These are phyloP conservation scores for Myotis planiceps DNA, from an alignment of 2,797 vertebrate species.

Conservation along the genomic window DNA sequence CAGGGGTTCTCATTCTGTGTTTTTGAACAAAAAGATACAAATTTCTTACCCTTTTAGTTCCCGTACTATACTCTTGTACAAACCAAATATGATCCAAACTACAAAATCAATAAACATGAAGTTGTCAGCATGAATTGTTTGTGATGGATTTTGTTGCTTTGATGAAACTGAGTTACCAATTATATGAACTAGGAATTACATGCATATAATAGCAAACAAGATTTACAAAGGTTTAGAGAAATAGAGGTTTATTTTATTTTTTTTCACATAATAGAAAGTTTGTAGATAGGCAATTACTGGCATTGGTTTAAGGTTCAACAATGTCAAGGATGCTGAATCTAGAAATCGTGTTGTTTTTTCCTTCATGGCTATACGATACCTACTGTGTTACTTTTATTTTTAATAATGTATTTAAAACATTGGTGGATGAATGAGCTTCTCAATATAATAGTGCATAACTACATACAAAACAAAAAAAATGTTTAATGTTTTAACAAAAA, in stretches of 20 bases:
- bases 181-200: neutral
- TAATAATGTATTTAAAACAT: neutral
- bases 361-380: neutral
- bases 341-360: neutral
- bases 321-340: neutral
- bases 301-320: neutral
- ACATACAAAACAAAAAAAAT: neutral
- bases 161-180: neutral
- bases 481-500: neutral
- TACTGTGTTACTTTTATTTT: neutral
- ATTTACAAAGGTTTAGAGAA: neutral
- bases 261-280: neutral
- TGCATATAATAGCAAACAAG: neutral
- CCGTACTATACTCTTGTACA: neutral
- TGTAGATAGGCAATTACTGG: neutral
- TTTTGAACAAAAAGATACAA: neutral
- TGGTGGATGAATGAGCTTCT: neutral
- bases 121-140: neutral
- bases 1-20: neutral
- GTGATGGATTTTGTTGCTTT: neutral
- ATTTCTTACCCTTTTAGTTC: neutral
- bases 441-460: neutral
- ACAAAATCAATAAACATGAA: constrained; percentile 6
- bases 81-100: neutral
- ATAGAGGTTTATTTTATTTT: neutral